Percentiles rank a stretch among this genome's conserved stretches.
Conservation (phyloP, 2,797 vertebrate genomes). For the Enteromius afrohamiltoni region DNA sequence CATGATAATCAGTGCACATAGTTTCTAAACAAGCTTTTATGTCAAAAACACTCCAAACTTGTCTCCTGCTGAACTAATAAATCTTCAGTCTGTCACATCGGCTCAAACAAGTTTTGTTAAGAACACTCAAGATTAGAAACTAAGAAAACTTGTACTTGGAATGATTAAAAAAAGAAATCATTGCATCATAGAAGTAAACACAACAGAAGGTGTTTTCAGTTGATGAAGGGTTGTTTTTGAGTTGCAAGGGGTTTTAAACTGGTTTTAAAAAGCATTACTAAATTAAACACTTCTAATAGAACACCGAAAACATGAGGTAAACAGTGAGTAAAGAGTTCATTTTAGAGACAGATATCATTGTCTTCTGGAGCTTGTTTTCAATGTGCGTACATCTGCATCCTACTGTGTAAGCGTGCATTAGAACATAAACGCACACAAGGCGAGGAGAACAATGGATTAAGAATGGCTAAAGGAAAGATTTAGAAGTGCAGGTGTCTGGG, state of each 20-base stretch:
- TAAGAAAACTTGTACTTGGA: background rate
- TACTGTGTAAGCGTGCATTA: background rate
- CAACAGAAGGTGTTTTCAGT: background rate
- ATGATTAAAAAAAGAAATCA: too few species aligned
- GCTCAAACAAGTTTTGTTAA: background rate
- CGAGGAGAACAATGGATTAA: constrained; percentile 26
- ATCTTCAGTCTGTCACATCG: background rate
- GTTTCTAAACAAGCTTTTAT: background rate
- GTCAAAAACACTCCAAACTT: background rate
- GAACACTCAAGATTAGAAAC: constrained; percentile 14
- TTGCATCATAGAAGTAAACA: background rate
- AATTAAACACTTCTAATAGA: background rate
- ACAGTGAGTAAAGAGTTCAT: constrained; percentile 19
- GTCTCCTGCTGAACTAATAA: background rate
- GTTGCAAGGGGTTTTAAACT: background rate
- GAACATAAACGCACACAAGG: constrained; percentile 3
- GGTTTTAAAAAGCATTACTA: background rate
- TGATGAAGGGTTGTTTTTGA: background rate
- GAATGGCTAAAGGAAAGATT: constrained; percentile 17
- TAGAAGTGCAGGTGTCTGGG: constrained; percentile 35
- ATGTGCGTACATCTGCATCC: background rate
- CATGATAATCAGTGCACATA: background rate
- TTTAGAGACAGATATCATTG: constrained; percentile 16
- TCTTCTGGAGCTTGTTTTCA: constrained; percentile 2
- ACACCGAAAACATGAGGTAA: background rate